A percentile compares a stretch with the other conserved stretches of the same genome.
Conservation (phyloP, 2,113 vertebrate genomes). For the Mohoua ochrocephala region DNA sequence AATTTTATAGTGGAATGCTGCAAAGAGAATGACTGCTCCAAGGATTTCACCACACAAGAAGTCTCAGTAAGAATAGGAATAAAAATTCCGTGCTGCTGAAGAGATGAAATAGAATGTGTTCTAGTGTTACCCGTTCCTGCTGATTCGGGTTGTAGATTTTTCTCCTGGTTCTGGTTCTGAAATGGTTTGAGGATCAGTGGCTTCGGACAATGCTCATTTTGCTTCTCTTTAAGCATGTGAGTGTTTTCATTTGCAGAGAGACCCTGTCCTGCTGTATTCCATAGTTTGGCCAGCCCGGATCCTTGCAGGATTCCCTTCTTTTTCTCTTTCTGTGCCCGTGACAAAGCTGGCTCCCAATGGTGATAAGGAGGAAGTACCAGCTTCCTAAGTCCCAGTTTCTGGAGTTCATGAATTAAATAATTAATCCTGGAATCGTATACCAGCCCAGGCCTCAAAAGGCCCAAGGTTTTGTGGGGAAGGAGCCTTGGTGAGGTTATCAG, state of each 20-base stretch:
- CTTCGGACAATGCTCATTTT: background rate
- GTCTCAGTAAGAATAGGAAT: background rate
- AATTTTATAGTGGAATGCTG: background rate
- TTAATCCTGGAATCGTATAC: background rate
- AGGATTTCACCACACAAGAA: background rate
- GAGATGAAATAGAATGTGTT: background rate
- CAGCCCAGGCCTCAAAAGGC: accelerated
- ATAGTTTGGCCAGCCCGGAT: background rate
- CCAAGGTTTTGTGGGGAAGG: background rate
- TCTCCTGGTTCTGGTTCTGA: background rate
- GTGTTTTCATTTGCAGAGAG: background rate
- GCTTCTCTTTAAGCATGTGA: background rate
- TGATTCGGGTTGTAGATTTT: accelerated
- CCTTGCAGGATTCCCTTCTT: background rate
- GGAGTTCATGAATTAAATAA: background rate
- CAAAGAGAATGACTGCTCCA: background rate
- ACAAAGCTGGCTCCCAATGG: background rate
- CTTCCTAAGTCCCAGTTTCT: background rate
- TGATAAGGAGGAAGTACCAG: background rate
- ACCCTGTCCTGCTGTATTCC: background rate
- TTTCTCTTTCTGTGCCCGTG: background rate
- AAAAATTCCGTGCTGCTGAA: background rate
- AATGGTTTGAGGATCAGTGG: background rate
- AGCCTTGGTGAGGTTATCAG: background rate
- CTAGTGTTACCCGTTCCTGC: accelerated